Conservation (phyloP, 2,797 vertebrate species). For the Taenioides sp. region DNA sequence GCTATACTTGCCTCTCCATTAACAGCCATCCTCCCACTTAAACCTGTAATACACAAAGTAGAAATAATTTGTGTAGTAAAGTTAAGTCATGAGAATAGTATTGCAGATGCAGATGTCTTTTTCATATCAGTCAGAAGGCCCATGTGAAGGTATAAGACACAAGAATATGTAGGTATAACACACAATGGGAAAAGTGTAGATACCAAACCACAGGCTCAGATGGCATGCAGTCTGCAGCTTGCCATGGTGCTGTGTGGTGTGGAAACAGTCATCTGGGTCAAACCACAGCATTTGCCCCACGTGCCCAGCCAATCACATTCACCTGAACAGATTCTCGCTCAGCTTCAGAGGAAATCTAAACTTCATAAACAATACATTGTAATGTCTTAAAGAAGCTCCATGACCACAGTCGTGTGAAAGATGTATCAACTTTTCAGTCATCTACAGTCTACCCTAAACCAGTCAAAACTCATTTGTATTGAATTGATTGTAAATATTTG, state of each 20-base stretch:
- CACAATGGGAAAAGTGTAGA: constrained; percentile 4
- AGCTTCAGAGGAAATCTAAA: background rate
- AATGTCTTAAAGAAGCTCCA: background rate
- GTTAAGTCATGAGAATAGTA: constrained; percentile 6
- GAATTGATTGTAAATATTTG: background rate
- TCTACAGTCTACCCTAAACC: background rate
- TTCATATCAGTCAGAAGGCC: constrained; percentile 1
- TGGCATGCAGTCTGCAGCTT: constrained; percentile 25
- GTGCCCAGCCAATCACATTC: constrained; percentile 11
- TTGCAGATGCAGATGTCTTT: background rate
- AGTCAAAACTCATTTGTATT: background rate
- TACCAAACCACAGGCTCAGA: constrained; percentile 38
- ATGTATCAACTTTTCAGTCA: background rate
- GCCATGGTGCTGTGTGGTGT: constrained; percentile 29
- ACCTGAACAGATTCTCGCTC: background rate
- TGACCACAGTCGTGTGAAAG: background rate
- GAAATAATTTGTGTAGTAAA: background rate
- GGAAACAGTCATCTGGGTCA: constrained; percentile 57
- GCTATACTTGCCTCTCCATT: background rate
- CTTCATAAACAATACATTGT: background rate
- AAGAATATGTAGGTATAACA: background rate
- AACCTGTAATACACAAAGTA: constrained; percentile 18
- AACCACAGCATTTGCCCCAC: constrained; percentile 30
- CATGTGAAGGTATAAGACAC: background rate
- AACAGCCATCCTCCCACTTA: constrained; percentile 27